phyloP scores from a whole-genome alignment of 2,888 invertebrate genomes.

The Agriopis aurantiaria region DNA sequence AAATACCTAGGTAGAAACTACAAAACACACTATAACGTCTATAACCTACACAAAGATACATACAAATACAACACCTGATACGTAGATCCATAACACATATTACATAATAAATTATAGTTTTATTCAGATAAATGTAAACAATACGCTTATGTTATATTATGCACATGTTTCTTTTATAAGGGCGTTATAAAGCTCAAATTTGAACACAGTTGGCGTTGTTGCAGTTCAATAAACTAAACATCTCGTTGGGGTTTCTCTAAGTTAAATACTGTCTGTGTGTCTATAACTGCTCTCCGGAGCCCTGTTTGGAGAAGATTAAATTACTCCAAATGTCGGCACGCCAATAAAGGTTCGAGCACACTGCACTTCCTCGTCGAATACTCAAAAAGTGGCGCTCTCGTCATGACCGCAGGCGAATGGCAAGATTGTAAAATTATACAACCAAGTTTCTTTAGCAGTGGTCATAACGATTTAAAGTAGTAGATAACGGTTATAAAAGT shows the following conservation, averaged over 20 bases:
- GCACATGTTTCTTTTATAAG: no score
- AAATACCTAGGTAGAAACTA: no score
- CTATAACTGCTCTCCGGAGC: slow-evolving; percentile 45
- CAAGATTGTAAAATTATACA: neutral
- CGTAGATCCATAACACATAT: no score
- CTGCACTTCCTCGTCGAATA: slow-evolving; percentile 21
- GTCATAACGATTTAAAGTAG: no score
- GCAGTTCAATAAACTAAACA: neutral
- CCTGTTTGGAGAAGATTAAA: slow-evolving; percentile 70
- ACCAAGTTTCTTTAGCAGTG: neutral
- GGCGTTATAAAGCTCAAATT: neutral
- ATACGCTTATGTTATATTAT: no score
- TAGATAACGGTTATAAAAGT: no score
- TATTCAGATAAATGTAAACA: no score
- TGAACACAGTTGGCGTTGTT: neutral
- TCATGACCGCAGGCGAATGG: neutral
- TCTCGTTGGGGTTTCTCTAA: neutral
- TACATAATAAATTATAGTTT: no score
- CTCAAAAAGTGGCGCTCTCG: neutral
- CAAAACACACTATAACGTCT: no score
- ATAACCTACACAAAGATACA: no score
- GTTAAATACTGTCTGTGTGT: slow-evolving; percentile 13
- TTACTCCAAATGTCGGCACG: slow-evolving; percentile 66
- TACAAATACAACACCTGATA: no score
- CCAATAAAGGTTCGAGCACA: slow-evolving; percentile 44